Evolutionary conservation across 1,140 invertebrate genomes (phyloP), one percentile per base, ranked within the genome.

Genomic region (Archivesica marissinica): DNA sequence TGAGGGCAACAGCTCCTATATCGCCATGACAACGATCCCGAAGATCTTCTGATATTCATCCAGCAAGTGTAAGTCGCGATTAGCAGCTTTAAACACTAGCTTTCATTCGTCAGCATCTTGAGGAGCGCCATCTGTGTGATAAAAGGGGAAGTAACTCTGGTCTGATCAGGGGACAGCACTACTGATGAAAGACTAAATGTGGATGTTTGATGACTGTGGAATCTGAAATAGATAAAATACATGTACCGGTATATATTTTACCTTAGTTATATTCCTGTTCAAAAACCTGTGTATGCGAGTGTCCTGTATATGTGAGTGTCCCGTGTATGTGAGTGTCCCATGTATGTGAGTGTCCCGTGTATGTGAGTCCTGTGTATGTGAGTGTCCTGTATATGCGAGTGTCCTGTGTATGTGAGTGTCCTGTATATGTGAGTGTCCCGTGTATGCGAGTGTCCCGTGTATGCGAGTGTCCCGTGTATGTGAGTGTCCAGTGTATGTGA

Each of bases 131-230:
- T 47, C 68, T 72, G 39, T 50, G n/a, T 41, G 41, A 33, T 72
- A 47, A 13, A 33, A 72, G 68, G 68, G 68, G 68, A 72, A 44
- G 28, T 72, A 17, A 72, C 68, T 72, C 68, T 72, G 44, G 23
- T 72, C 68, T 15, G 33, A 72, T 72, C 68, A 72, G 50, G 68
- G 68, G 68, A 72, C 9, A 33, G 50, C 7, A 72, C 35, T 72
- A 11, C n/a, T 30, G 3, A 70, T 70, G 66, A 70, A 70, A 70
- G 66, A 70, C 66, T 30, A 6, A 44, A 41, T 68, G 39, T 41
- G 64, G n/a, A 68, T 68, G 64, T 25, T 44, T 13, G 59, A 17
- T 35, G 39, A 68, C 64, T 68, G 35, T 68, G 64, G 64, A 68
- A 66, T 44, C 64, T 68, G 64, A 68, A 68, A 68, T 4, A 52